Evolutionary conservation across 2,888 invertebrate genomes (phyloP), one percentile per base, ranked within the genome.

Genomic region (Tenthredo distinguenda): DNA sequence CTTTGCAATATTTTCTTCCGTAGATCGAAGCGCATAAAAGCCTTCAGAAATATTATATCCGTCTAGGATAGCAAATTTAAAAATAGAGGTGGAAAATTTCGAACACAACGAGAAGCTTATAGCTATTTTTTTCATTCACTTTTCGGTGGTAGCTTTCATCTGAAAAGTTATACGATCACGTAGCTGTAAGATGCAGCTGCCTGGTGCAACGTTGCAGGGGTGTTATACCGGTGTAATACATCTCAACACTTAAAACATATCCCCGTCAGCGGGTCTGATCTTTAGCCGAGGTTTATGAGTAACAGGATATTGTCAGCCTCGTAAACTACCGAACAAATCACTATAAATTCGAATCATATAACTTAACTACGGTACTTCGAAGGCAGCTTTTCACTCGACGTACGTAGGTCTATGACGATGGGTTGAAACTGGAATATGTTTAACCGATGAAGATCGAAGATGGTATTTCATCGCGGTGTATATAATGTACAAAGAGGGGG

Each of bases 341-440:
- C 77, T 77, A 77, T 77, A 77, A 77, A 77, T 77, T 77, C 77
- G 37, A 50, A 77, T 55, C 71, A 84, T 85, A 81, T 62, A 43
- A 84, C 37, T 76, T 62, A 21, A 62, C 81, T 62, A 68, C 47
- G 43, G 7, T 6, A 71, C 71, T 71, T n/a, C 6, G 62, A 15
- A 71, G 71, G 21, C 72, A 74, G 72, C 40, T 74, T 40, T 43
- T 43, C 68, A 18, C 68, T 2, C 40, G 10, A 43, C 72, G 7
- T 74, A 43, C n/a, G 15, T 74, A 21, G 21, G 72, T 40, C 40
- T 43, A 74, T 43, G 0, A 12, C 9, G 21, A 12, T 43, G 43
- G 21, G 21, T 43, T 43, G 9, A 74, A 74, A 74, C n/a, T 43
- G 40, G 72, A 40, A 43, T 68, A 68, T 68, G 68, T 18, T 34